Evolutionary conservation across 1,140 invertebrate species (phyloP), one percentile per base, ranked within the genome.

Genomic region (Drosophila pallidifrons): DNA sequence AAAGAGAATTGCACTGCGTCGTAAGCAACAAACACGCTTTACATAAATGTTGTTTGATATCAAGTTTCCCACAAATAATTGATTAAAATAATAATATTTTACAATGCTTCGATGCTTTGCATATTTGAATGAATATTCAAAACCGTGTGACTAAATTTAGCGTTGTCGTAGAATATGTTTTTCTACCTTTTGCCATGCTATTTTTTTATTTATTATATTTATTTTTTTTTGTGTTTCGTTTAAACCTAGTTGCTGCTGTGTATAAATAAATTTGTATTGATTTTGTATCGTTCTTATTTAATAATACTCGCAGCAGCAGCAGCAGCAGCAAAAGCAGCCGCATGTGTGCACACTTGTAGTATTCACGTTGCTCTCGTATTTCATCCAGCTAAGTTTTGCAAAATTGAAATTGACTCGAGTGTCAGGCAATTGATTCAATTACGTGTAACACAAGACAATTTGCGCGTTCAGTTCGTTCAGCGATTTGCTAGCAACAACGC

Each of bases 181-280:
- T 43, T 13, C 41, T n/a, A 13, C n/a, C 59, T 43, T 59, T n/a
- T 47, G 41, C 32, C 15, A 51, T 30, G 32, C 7, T 55, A 13
- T n/a, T 16, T 16, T 10, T 32, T 41, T 57, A 8, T 57, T 16
- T 16, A n/a, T n/a, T n/a, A n/a, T 15, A 2, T 32, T n/a, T 54
- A 10, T n/a, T 8, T 15, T 32, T 15, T 28, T 16, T 55, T 32
- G 30, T 32, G 7, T 7, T 38, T 38, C 35, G 35, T 57, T 41
- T 11, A 2, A 57, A 15, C 20, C 3, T 2, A 47, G 54, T 57
- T 41, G 52, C 13, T 13, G 30, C 8, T 30, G 20, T 61, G 28
- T 70, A 70, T 63, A 63, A 70, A 70, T 70, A 69, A 69, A 41
- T 45, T 46, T 52, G 7, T 63, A 70, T 70, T 63, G 67, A 70